Evolutionary conservation across 2,113 vertebrate species (phyloP), one percentile per base, ranked within the genome.

Genomic region (Antigone vipio): DNA sequence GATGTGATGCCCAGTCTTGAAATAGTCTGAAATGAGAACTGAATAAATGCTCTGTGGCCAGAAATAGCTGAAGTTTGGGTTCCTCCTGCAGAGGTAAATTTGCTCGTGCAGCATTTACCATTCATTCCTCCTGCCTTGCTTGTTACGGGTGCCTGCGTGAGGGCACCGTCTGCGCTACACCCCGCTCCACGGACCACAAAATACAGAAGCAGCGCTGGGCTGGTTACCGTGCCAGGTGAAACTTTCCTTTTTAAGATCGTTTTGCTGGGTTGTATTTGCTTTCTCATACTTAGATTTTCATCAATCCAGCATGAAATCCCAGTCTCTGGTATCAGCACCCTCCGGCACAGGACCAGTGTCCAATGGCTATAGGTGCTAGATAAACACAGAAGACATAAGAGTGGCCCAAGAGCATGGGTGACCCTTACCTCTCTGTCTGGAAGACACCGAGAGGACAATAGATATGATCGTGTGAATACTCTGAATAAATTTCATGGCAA

Each of bases 131-230:
- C n/a, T 49, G 16, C 34, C n/a, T 62, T 24, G 52, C 40, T 23
- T 42, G 32, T 17, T 27, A 3, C 59, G 66, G 75, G 18, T 32
- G 26, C n/a, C 9, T 3, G 13, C 3, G 18, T 6, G 15, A 20
- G 15, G 3, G 3, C 40, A 15, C 4, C 1, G 1, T 18, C 35
- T 15, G 21, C 29, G n/a, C 59, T 58, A 21, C 26, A 24, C 4
- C 22, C 17, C 0, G 2, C 44, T n/a, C 49, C 38, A 19, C 0
- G 0, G 12, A 23, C 24, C 62, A 56, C 74, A 67, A 88, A 78
- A 88, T 3, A 62, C 7, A 63, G 35, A 20, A 42, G 8, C 18
- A 74, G 22, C 1, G 1, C 6, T 34, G 66, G 15, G 38, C 12
- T 55, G 15, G 22, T 38, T n/a, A 24, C 24, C 0, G 1, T 60